Evolutionary conservation across 2,888 invertebrate genomes (phyloP), one percentile per base, ranked within the genome.

Genomic region (Strigamia transsilvanica): DNA sequence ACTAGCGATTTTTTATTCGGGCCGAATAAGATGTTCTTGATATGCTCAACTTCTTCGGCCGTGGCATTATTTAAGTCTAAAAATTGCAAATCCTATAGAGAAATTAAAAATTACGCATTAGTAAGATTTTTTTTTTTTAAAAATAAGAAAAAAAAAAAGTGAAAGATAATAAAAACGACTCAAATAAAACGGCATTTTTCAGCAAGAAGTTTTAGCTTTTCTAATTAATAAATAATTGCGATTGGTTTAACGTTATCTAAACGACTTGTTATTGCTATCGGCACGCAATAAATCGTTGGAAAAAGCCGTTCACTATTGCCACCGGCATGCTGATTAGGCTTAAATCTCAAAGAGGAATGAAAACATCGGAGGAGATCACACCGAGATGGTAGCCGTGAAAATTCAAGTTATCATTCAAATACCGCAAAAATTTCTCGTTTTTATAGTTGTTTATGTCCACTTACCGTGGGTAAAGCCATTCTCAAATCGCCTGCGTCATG

Each of bases 51-150:
- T 88, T 93, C 93, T 86, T 91, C 91, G 88, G 92, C 92, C 88
- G 92, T 92, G 87, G 93, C 91, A 89, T 91, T 92, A 88, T 91
- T 91, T 87, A 93, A 90, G 90, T 93, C 93, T 89, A 93, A 90
- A 90, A 93, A 93, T 89, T 93, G 91, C 90, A 91, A 91, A 88
- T 91, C 91, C 90, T 91, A 89, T 87, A 90, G 90, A 66, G 81
- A 42, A 61, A 82, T 79, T 32, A 32, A 23, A 23, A 81, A 46
- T 81, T 81, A 82, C 46, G 84, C 38, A 18, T 77, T 77, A 77
- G 13, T 6, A 18, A 1, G n/a, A 46, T 46, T 46, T 41, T 46
- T 21, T 9, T 21, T 21, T 21, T 21, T n/a, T n/a, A n/a, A n/a
- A 66, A 23, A 66, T 15, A 66, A 66, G 13, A 27, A 27, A 12